A percentile compares a stretch with the other conserved stretches of the same genome.
Conservation (phyloP, 1,140 invertebrate species). For the Sarcophaga peregrina region DNA sequence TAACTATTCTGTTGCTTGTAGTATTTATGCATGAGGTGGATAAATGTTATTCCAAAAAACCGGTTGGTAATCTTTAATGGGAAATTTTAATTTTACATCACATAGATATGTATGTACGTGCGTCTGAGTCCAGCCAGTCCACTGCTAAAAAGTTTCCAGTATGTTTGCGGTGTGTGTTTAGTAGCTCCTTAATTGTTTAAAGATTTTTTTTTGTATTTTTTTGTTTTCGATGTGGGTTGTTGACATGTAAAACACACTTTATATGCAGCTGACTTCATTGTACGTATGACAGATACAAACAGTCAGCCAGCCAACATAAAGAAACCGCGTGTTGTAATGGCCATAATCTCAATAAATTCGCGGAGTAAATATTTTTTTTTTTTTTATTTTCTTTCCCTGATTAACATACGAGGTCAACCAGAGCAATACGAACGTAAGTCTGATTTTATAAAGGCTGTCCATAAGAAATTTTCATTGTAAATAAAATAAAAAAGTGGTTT, state of each 20-base stretch:
- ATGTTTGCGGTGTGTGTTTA: not conserved
- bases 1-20: not conserved
- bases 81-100: not conserved
- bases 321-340: not conserved
- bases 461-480: too few relatives aligned
- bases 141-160: not conserved
- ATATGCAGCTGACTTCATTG: too few relatives aligned
- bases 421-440: not conserved
- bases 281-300: too few relatives aligned
- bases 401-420: not conserved
- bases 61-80: slow-evolving; percentile 3
- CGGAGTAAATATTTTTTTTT: not conserved
- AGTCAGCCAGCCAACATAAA: too few relatives aligned
- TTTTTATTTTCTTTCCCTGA: not conserved
- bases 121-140: not conserved
- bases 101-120: not conserved
- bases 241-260: not conserved
- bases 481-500: too few relatives aligned
- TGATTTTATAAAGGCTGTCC: too few relatives aligned
- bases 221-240: not conserved
- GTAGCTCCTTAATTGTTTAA: slow-evolving; percentile 3
- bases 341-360: not conserved
- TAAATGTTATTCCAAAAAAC: not conserved
- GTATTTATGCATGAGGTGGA: not conserved
- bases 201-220: not conserved